Evolutionary conservation across 2,113 vertebrate genomes (phyloP), one percentile per base, ranked within the genome.

Genomic region (Chaetodon auriga): DNA sequence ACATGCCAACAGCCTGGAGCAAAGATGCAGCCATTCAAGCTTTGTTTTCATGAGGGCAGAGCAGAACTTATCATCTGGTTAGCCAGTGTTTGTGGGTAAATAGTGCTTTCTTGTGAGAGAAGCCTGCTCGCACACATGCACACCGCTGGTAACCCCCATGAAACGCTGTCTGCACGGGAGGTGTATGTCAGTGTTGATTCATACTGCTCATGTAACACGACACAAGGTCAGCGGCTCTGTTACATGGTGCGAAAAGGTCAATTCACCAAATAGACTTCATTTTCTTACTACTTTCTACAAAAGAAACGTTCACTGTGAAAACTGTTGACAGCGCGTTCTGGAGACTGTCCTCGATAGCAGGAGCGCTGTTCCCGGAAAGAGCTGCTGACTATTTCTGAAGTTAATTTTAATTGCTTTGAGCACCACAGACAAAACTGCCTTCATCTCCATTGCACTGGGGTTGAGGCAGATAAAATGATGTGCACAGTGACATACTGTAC

Each of bases 101-200:
- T 54, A 36, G 3, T 3, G 45, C 48, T 30, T 63, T 36, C 16
- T 53, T 51, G 8, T 55, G 58, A 35, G 74, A 57, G 66, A 38
- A 23, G 15, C n/a, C 68, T 48, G 41, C 25, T 35, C 15, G 57
- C 25, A 35, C 13, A 58, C 36, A 54, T 8, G 25, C 55, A 58
- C 5, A 58, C 36, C 60, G 80, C 68, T 45, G 57, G n/a, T 58
- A n/a, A 55, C 11, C 12, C 7, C 9, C 11, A 5, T 55, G 62
- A 68, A 55, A 16, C 10, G 9, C 15, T 41, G 15, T 16, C 8
- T 43, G 48, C 48, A 61, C 66, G 43, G 57, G 45, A 81, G 68
- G 21, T 25, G 41, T 15, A 72, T 80, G 81, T 83, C 61, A 62
- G 49, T 30, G 63, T 53, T 68, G 89, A 90, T 82, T 55, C 80